phyloP scores from a whole-genome alignment of 2,113 vertebrate species.

The Semnopithecus entellus region DNA sequence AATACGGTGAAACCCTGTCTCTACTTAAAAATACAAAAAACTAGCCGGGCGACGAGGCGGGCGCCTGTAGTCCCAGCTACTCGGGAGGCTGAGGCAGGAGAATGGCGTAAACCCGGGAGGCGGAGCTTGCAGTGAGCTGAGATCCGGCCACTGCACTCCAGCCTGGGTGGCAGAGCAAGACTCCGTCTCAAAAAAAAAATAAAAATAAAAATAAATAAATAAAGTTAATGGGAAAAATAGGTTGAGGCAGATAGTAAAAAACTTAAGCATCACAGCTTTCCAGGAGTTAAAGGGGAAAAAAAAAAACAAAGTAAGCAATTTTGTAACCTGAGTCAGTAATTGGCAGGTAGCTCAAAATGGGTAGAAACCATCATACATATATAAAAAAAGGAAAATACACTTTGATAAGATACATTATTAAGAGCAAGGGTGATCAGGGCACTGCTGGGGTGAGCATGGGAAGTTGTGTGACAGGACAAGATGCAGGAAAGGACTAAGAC shows the following conservation, averaged over 20 bases:
- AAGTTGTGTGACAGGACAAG: neutral
- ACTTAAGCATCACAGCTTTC: neutral
- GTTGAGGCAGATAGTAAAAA: conserved; percentile 15
- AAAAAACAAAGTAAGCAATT: neutral
- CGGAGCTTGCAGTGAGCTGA: too few relatives aligned
- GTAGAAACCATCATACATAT: neutral
- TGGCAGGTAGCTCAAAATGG: neutral
- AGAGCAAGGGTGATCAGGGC: neutral
- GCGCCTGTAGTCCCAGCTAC: too few relatives aligned
- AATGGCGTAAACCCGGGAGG: too few relatives aligned
- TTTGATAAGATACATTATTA: neutral
- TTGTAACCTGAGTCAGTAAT: neutral
- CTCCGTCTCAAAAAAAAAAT: too few relatives aligned
- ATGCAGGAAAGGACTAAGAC: too few relatives aligned
- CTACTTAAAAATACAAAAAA: too few relatives aligned
- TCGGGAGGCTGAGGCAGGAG: too few relatives aligned
- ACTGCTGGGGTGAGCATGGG: neutral
- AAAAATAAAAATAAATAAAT: neutral
- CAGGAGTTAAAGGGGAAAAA: neutral
- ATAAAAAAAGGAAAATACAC: neutral
- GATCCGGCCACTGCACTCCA: too few relatives aligned
- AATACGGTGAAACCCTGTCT: too few relatives aligned
- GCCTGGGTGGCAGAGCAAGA: too few relatives aligned
- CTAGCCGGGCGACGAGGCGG: too few relatives aligned
- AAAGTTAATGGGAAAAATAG: neutral